phyloP scores from a whole-genome alignment of 2,113 vertebrate species.

The Brachypteracias leptosomus region DNA sequence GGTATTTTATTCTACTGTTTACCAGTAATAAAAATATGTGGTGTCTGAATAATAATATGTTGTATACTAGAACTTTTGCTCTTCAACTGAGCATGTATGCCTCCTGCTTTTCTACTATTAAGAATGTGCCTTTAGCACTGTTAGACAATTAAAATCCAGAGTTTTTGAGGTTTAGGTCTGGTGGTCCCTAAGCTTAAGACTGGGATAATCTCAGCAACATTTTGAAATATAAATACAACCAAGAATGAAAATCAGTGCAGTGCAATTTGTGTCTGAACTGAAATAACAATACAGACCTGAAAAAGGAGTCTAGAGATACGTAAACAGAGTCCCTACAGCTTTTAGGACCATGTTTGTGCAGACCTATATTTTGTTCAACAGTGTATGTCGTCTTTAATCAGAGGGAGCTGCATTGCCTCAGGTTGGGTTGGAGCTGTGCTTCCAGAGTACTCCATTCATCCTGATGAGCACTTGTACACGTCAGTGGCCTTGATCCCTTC shows the following conservation, averaged over 20 bases:
- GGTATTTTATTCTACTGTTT: constrained; percentile 31
- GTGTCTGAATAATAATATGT: neutral
- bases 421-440: neutral
- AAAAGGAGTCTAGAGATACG: neutral
- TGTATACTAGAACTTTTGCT: neutral
- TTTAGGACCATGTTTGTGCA: neutral
- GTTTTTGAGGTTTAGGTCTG: neutral
- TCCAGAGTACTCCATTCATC: neutral
- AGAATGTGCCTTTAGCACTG: constrained; percentile 36
- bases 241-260: neutral
- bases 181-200: neutral
- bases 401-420: neutral
- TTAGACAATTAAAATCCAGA: neutral
- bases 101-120: neutral
- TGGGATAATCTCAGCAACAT: neutral
- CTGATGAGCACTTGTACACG: neutral
- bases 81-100: neutral
- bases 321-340: neutral
- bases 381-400: neutral
- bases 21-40: neutral
- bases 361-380: neutral
- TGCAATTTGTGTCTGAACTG: neutral
- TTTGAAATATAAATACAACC: neutral
- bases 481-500: neutral
- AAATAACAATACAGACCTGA: neutral